phyloP scores from a whole-genome alignment of 1,140 invertebrate species.

The Scaptomyza montana region DNA sequence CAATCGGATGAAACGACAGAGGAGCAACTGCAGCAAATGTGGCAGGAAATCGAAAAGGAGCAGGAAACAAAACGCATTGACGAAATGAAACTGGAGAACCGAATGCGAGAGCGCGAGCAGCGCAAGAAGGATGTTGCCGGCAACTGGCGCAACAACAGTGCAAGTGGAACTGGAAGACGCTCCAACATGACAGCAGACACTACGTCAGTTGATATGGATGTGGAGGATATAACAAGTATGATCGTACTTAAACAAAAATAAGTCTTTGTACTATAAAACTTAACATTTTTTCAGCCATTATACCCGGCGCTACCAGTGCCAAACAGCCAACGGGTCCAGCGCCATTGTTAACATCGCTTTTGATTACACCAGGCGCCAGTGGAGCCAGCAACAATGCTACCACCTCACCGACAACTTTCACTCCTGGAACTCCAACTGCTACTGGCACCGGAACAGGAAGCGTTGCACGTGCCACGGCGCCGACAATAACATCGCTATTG shows the following conservation, averaged over 20 bases:
- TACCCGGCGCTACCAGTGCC: slow-evolving; percentile 21
- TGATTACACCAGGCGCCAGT: slow-evolving; percentile 89
- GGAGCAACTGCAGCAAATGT: slow-evolving; percentile 89
- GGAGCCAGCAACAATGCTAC: slow-evolving; percentile 34
- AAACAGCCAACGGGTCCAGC: slow-evolving; percentile 84
- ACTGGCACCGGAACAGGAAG: slow-evolving; percentile 25
- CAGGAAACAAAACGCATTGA: slow-evolving; percentile 89
- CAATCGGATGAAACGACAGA: slow-evolving; percentile 86
- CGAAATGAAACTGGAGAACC: slow-evolving; percentile 86
- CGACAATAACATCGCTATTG: slow-evolving; percentile 76
- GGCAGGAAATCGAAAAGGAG: slow-evolving; percentile 89
- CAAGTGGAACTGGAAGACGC: slow-evolving; percentile 35
- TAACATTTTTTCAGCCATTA: slow-evolving; percentile 9
- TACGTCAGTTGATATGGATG: slow-evolving; percentile 78
- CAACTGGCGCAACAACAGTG: slow-evolving; percentile 85
- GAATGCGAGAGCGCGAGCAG: slow-evolving; percentile 89
- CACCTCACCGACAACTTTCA: slow-evolving; percentile 7
- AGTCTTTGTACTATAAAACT: not conserved
- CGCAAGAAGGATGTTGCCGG: slow-evolving; percentile 86
- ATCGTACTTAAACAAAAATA: not conserved
- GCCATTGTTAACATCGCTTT: slow-evolving; percentile 91
- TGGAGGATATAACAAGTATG: slow-evolving; percentile 64
- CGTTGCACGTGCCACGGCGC: slow-evolving; percentile 72
- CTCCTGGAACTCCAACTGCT: not conserved
- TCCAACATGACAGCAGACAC: slow-evolving; percentile 59